Evolutionary conservation across 2,888 invertebrate species (phyloP).

Genomic region (Scrobipalpa costella): DNA sequence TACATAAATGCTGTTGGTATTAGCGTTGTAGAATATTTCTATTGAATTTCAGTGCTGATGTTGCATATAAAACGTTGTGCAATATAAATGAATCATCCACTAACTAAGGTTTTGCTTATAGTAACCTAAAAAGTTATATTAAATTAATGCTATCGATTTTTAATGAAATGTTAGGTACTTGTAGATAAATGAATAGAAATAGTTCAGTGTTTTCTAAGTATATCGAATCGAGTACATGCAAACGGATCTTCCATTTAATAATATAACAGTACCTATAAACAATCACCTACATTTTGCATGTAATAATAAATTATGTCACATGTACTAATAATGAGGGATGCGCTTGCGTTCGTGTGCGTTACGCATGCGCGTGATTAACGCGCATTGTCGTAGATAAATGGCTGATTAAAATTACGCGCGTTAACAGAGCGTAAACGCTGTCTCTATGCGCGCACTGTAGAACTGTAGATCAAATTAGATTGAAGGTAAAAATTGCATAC

Average conservation of each 20-base stretch:
- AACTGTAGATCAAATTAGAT: not conserved
- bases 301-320: not conserved
- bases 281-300: not conserved
- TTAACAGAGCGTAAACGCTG: constrained; percentile 48
- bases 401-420: constrained; percentile 44
- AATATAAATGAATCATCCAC: not conserved
- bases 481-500: too few species aligned
- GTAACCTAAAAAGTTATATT: too few species aligned
- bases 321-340: constrained; percentile 19
- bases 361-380: constrained; percentile 44
- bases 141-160: too few species aligned
- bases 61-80: not conserved
- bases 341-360: constrained; percentile 37
- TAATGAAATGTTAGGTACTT: too few species aligned
- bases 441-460: constrained; percentile 23
- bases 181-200: too few species aligned
- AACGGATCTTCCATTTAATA: not conserved
- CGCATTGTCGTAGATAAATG: constrained; percentile 54
- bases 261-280: not conserved
- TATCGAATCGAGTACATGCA: not conserved
- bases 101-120: too few species aligned
- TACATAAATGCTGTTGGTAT: not conserved
- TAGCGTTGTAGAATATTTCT: not conserved
- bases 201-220: too few species aligned
- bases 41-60: not conserved